Evolutionary conservation across 2,797 vertebrate species (phyloP).

Genomic region (Petrocephalus schoutedeni): DNA sequence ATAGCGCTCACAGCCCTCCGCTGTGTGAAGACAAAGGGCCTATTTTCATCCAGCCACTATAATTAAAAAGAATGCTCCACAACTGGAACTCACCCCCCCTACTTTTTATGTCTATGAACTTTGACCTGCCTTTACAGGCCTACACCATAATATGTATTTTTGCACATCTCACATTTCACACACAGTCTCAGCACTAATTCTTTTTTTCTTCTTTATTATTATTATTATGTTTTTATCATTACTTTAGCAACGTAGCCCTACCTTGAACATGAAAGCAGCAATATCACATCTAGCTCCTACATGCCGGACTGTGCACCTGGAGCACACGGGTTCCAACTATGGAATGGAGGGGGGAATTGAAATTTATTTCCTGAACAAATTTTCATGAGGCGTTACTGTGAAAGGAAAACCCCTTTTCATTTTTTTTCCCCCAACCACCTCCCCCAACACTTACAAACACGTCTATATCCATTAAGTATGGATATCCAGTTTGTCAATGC

Average conservation of each 20-base stretch:
- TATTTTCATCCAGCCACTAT: constrained; percentile 14
- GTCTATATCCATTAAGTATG: background rate
- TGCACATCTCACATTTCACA: background rate
- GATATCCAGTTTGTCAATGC: background rate
- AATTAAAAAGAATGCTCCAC: constrained; percentile 7
- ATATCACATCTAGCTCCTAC: background rate
- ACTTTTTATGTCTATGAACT: background rate
- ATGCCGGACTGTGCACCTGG: background rate
- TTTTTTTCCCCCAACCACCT: background rate
- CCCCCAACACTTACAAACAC: background rate
- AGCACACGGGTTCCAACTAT: background rate
- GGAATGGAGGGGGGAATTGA: background rate
- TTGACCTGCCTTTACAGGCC: background rate
- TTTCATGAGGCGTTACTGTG: background rate
- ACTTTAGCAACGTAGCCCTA: background rate
- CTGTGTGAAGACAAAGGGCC: background rate
- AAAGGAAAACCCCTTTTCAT: background rate
- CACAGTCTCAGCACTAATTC: background rate
- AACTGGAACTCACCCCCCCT: background rate
- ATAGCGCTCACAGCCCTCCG: background rate
- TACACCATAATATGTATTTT: background rate
- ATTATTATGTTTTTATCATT: background rate
- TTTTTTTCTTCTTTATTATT: too few species aligned
- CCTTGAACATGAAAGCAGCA: background rate
- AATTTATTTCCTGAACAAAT: background rate